phyloP scores from a whole-genome alignment of 1,140 invertebrate species.

The Drosophila fuyamai region DNA sequence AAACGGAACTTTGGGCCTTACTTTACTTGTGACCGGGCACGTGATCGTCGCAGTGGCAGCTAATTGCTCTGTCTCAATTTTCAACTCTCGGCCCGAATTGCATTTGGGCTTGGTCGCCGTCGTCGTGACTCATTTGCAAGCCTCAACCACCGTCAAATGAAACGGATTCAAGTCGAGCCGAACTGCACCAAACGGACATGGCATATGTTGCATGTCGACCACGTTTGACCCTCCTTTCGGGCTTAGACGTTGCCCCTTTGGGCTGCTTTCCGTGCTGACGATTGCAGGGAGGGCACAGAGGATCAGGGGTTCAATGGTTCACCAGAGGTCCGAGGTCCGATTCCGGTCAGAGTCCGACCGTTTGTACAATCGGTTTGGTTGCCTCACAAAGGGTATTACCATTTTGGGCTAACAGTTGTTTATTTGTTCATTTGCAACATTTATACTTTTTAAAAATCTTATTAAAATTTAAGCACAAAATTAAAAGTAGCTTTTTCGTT shows the following conservation, averaged over 20 bases:
- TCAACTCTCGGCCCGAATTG: slow-evolving; percentile 31
- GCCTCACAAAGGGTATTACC: background rate
- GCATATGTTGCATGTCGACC: slow-evolving; percentile 46
- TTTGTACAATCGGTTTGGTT: slow-evolving; percentile 4
- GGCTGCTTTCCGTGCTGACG: background rate
- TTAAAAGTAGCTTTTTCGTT: too few species aligned
- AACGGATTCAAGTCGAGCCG: slow-evolving; percentile 27
- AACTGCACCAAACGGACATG: slow-evolving; percentile 45
- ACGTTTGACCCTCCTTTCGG: slow-evolving; percentile 49
- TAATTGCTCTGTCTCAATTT: slow-evolving; percentile 72
- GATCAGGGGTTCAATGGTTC: slow-evolving; percentile 30
- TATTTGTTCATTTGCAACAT: background rate
- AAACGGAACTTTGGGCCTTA: slow-evolving; percentile 21
- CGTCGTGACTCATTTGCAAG: slow-evolving; percentile 62
- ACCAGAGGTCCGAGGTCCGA: slow-evolving; percentile 22
- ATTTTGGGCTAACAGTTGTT: background rate
- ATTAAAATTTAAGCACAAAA: too few species aligned
- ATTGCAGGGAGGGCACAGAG: slow-evolving; percentile 1
- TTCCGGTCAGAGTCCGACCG: slow-evolving; percentile 14
- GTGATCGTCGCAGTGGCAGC: slow-evolving; percentile 55
- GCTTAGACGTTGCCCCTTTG: slow-evolving; percentile 18
- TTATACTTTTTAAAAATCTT: background rate
- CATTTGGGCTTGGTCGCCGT: slow-evolving; percentile 47
- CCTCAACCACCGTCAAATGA: background rate
- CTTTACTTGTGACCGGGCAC: slow-evolving; percentile 21